Conservation (phyloP, 2,797 vertebrate species). For the Neosalanx taihuensis region DNA sequence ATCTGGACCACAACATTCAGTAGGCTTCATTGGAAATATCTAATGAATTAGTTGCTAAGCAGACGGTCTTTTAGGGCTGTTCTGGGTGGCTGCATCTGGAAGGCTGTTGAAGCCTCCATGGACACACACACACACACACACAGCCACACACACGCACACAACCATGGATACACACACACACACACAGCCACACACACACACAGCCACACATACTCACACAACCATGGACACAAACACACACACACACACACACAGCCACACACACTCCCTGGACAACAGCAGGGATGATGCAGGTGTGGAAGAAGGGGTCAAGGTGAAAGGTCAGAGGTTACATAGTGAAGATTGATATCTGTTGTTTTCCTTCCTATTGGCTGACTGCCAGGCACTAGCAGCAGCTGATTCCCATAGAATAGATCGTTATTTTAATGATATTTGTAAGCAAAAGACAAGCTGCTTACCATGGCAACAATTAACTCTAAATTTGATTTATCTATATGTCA, state of each 20-base stretch:
- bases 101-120: conserved; percentile 6
- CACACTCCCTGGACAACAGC: background rate
- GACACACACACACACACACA: background rate
- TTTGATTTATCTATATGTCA: too few species aligned
- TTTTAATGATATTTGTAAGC: too few species aligned
- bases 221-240: too few species aligned
- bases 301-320: background rate
- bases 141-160: background rate
- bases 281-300: background rate
- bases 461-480: too few species aligned
- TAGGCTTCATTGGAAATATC: conserved; percentile 33
- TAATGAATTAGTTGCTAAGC: conserved; percentile 36
- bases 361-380: background rate
- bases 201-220: too few species aligned
- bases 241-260: background rate
- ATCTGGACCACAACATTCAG: conserved; percentile 50
- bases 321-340: conserved; percentile 11
- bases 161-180: too few species aligned
- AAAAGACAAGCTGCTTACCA: too few species aligned
- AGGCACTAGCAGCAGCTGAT: background rate
- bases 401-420: background rate
- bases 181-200: too few species aligned
- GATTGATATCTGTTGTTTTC: background rate
- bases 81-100: conserved; percentile 30
- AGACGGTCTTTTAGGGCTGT: conserved; percentile 13